Evolutionary conservation across 2,113 vertebrate species (phyloP), one percentile per base, ranked within the genome.

Genomic region (Otis tarda): DNA sequence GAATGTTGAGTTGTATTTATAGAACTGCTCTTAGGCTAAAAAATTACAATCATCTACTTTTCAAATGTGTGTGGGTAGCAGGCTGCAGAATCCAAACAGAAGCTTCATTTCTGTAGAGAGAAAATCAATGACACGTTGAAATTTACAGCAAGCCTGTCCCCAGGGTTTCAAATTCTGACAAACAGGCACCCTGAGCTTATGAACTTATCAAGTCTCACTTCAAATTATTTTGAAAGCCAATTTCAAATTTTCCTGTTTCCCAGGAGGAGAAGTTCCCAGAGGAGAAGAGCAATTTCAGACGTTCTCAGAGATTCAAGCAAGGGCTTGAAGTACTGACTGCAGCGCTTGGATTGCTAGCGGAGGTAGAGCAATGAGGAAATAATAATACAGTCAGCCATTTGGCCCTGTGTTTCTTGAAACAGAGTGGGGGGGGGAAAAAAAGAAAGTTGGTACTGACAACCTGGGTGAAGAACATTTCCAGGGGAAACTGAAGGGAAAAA

Each of bases 1-100:
- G 59, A 70, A 74, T 70, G 78, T 85, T 80, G 81, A 24, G 7
- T 37, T 93, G 41, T 96, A 97, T 97, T 96, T 97, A 96, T 97
- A 96, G 96, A 95, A 85, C 47, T 90, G 55, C 41, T 95, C 67
- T 96, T 93, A 92, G 90, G 79, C 87, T 87, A 83, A 80, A 85
- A 95, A 94, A 95, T 96, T 90, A 92, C 94, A 84, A 94, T 93
- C 70, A 68, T 96, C 92, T 95, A 85, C 95, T 97, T 97, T 93
- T 92, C 69, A 88, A 92, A 78, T 65, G 68, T 76, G 83, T 89
- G 91, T 96, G 95, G 89, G 91, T 74, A 90, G 87, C 27, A 95
- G 67, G 82, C 69, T 83, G 82, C 85, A 91, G 74, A 94, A 95
- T 89, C 77, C 85, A 94, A 89, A 89, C 52, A 70, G 79, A 81